Conservation (phyloP, 2,797 vertebrate genomes). For the Enteromius viviparus region DNA sequence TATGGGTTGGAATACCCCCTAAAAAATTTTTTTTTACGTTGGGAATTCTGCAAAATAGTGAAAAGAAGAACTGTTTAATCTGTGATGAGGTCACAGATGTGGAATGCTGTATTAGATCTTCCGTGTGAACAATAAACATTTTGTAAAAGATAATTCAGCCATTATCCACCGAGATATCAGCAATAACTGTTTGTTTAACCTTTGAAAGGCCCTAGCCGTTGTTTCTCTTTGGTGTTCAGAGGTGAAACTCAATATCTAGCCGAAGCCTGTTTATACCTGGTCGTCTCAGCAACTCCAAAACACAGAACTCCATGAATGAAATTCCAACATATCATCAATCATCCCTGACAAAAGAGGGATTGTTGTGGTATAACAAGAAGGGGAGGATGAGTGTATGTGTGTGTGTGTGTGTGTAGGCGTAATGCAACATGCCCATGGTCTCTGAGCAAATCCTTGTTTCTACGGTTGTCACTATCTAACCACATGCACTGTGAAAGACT, state of each 20-base stretch:
- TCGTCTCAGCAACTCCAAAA: constrained; percentile 75
- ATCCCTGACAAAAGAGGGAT: constrained; percentile 69
- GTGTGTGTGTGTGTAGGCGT: constrained; percentile 29
- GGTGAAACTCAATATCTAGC: constrained; percentile 69
- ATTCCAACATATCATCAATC: constrained; percentile 77
- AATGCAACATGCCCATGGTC: constrained; percentile 34
- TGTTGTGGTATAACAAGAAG: constrained; percentile 67
- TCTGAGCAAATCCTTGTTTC: constrained; percentile 10
- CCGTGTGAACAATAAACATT: constrained; percentile 67
- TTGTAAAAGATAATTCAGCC: constrained; percentile 65
- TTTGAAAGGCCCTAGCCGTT: constrained; percentile 63
- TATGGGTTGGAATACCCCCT: background rate
- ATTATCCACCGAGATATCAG: constrained; percentile 74
- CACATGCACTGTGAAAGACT: constrained; percentile 47
- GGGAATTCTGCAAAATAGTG: background rate
- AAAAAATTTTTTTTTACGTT: background rate
- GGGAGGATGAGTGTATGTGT: constrained; percentile 59
- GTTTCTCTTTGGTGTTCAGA: constrained; percentile 63
- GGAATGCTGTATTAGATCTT: constrained; percentile 49
- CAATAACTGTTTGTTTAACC: constrained; percentile 76
- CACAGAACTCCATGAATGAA: constrained; percentile 71
- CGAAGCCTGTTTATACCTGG: constrained; percentile 74
- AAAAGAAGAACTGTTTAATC: constrained; percentile 42
- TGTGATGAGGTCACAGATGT: constrained; percentile 25
- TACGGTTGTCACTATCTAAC: constrained; percentile 34